These are phyloP conservation scores for Propithecus perrieri DNA, from an alignment of 2,797 vertebrate genomes.

Conservation along the genomic window DNA sequence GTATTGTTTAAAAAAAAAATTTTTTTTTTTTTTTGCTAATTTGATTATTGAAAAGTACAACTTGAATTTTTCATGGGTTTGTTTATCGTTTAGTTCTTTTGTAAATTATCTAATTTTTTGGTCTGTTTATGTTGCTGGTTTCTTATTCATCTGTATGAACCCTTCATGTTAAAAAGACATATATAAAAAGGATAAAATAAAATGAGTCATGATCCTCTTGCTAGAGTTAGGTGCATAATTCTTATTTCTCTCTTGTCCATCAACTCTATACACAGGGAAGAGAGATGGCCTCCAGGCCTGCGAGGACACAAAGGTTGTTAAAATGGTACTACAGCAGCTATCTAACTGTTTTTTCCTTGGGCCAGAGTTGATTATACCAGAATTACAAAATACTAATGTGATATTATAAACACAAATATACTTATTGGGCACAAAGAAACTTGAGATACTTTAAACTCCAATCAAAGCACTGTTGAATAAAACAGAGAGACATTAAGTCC, in stretches of 20 bases:
- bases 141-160: background rate
- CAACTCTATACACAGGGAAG: background rate
- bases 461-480: background rate
- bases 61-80: background rate
- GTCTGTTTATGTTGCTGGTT: background rate
- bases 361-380: background rate
- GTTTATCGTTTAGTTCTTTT: slow-evolving; percentile 15
- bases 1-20: background rate
- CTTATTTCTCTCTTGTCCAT: background rate
- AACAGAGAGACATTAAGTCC: background rate
- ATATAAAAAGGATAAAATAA: background rate
- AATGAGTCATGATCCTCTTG: background rate
- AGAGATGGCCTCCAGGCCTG: background rate
- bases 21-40: background rate
- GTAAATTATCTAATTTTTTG: background rate
- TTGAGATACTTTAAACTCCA: background rate
- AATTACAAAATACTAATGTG: slow-evolving; percentile 8
- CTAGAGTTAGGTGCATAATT: background rate
- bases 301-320: background rate
- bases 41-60: background rate
- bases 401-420: background rate
- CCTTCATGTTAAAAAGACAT: background rate
- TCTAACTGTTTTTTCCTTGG: background rate
- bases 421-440: background rate
- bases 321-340: background rate